Evolutionary conservation across 2,888 invertebrate genomes (phyloP).

Genomic region (Crocallis elinguaria): DNA sequence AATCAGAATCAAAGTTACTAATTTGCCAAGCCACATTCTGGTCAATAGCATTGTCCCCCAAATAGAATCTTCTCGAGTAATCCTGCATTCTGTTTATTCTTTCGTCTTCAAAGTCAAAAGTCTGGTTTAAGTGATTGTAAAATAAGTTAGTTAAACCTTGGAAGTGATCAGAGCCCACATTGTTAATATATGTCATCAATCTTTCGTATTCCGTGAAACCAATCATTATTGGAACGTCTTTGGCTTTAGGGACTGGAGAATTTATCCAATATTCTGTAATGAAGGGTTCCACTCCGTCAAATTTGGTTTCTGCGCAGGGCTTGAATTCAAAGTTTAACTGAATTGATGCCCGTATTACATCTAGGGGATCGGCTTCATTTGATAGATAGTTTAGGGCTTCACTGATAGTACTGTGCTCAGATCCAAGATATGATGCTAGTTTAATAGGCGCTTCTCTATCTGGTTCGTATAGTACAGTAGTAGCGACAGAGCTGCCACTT

Average conservation of each 20-base stretch:
- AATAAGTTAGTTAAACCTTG: conserved; percentile 40
- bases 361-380: conserved; percentile 37
- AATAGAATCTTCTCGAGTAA: conserved; percentile 51
- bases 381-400: conserved; percentile 51
- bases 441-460: conserved; percentile 46
- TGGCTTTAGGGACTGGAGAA: conserved; percentile 47
- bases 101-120: conserved; percentile 40
- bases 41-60: conserved; percentile 50
- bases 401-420: conserved; percentile 37
- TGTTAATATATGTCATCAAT: conserved; percentile 29
- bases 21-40: conserved; percentile 39
- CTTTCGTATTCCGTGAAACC: conserved; percentile 60
- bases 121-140: conserved; percentile 28
- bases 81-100: conserved; percentile 41
- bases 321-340: conserved; percentile 43
- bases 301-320: conserved; percentile 58
- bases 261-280: conserved; percentile 51
- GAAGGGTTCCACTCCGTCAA: conserved; percentile 53
- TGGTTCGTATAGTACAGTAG: conserved; percentile 43
- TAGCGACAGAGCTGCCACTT: conserved; percentile 51
- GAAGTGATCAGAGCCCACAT: conserved; percentile 38
- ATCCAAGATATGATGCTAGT: conserved; percentile 50
- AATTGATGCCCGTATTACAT: conserved; percentile 44
- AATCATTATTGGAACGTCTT: conserved; percentile 50
- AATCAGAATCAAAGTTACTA: conserved; percentile 58